Base-by-base conservation (phyloP, 2,797 vertebrate species). In the Neomorphus geoffroyi region DNA sequence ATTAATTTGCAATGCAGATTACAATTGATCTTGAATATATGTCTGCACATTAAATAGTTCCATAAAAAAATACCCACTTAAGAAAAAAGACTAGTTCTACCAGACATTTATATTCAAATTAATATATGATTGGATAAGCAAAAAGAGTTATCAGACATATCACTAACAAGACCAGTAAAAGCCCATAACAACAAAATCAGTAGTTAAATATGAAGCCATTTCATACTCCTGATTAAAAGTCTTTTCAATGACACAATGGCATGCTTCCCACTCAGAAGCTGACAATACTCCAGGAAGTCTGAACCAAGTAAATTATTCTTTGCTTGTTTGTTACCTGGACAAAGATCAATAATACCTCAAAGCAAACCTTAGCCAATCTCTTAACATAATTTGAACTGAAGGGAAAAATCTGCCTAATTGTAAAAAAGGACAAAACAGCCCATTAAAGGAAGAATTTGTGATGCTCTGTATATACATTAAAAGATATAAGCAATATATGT, bases 191-290 rank as follows among this genome's bases (percentile, higher is more conserved):
- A 48, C 61, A 91, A 80, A 88, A 88, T 35, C 66, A 58, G 46
- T 75, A 83, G 51, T 79, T 92, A 91, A 88, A 74, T 66, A 53
- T 33, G n/a, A 91, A 83, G 33, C 24, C 27, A 37, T 41, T 89
- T 94, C 19, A n/a, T 77, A 80, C 10, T 30, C 30, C 17, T 86
- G 80, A 86, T 82, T 92, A 73, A 78, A 92, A 82, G 80, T 95
- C 57, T 86, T 96, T 83, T 72, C 69, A 83, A 3, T 88, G 60
- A 82, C 45, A 75, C 41, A 65, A 18, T 79, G 43, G 22, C 56
- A 75, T 48, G 51, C 8, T 80, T 92, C 90, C 62, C 87, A 32
- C 41, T 73, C 16, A 3, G 30, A 92, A 73, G 13, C 2, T 91
- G 77, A 73, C 70, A 75, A 41, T 71, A 71, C 18, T 51, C n/a